A percentile compares a stretch with the other conserved stretches of the same genome.
These are phyloP conservation scores for Cetoscarus ocellatus DNA, from an alignment of 2,797 vertebrate species.

Conservation along the genomic window DNA sequence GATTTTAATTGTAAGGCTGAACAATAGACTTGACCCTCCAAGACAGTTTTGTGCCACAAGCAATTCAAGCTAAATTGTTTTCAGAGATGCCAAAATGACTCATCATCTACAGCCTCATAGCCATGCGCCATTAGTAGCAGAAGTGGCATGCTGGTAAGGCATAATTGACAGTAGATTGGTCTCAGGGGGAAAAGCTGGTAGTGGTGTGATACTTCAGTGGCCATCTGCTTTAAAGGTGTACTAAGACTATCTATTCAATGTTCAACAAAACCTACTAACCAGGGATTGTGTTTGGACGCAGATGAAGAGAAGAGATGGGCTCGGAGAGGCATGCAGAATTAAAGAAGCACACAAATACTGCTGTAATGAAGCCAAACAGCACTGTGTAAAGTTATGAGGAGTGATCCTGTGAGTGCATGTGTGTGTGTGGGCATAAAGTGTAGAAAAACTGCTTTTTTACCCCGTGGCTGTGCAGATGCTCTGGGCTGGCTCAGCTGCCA, in stretches of 20 bases:
- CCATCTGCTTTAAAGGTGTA: conserved; percentile 66
- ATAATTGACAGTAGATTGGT: conserved; percentile 32
- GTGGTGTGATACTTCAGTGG: conserved; percentile 43
- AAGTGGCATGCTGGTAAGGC: conserved; percentile 14
- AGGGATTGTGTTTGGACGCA: conserved; percentile 57
- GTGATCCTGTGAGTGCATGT: conserved; percentile 23
- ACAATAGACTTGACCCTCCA: neutral
- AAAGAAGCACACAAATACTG: conserved; percentile 45
- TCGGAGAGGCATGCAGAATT: conserved; percentile 50
- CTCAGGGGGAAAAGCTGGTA: conserved; percentile 30
- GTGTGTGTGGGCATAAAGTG: conserved; percentile 46
- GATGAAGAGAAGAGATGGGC: conserved; percentile 54
- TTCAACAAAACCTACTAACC: conserved; percentile 58
- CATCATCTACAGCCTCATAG: neutral
- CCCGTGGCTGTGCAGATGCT: conserved; percentile 85
- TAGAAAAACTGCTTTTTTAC: conserved; percentile 72
- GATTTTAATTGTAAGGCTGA: neutral
- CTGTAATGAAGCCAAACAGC: conserved; percentile 48
- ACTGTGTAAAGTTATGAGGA: conserved; percentile 51
- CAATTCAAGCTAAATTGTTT: neutral
- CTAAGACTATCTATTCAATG: conserved; percentile 49
- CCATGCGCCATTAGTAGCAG: conserved; percentile 3
- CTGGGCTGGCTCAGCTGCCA: conserved; percentile 80
- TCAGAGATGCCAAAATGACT: neutral
- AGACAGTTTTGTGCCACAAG: neutral